Evolutionary conservation across 2,113 vertebrate genomes (phyloP), one percentile per base, ranked within the genome.

Genomic region (Sebastes schlegelii): DNA sequence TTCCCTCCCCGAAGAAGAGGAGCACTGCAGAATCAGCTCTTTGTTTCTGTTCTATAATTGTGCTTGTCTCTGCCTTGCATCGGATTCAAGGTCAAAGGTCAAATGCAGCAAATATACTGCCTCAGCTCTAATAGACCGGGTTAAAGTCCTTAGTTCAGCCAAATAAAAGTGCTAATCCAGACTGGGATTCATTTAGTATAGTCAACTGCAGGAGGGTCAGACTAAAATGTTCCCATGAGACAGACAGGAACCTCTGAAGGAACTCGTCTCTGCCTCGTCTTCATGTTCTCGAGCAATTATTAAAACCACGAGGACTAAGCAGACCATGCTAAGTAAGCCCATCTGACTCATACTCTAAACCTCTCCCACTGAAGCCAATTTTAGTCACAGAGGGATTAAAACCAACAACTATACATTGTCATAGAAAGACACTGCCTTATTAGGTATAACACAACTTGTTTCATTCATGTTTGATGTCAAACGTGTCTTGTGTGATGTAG

Each of bases 101-200:
- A 80, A 69, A 77, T 11, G 10, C 62, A 74, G 43, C 61, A 79
- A 81, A 75, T 49, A 75, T 49, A 46, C 74, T 60, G 26, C 71
- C 46, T 82, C 34, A 69, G 51, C 14, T 43, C 21, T 40, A 75
- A 81, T 7, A 46, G 26, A 26, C 62, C 49, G 3, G 65, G 19
- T 73, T 82, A 72, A 79, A 75, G 26, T 74, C 68, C 62, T 81
- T 16, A 51, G 58, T 74, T 80, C 61, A 82, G 60, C 26, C 48
- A 79, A 86, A 80, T 70, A 68, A 21, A 80, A 42, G 19, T 54
- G 43, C 48, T 57, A 63, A 79, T 82, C 57, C 61, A 79, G 55
- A 64, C n/a, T 17, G 66, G 43, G 79, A 67, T 72, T 82, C 11
- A 60, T 71, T 69, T 75, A 21, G 17, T 60, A 49, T 34, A 12